phyloP scores from a whole-genome alignment of 2,113 vertebrate species.

The Sciurus niger region DNA sequence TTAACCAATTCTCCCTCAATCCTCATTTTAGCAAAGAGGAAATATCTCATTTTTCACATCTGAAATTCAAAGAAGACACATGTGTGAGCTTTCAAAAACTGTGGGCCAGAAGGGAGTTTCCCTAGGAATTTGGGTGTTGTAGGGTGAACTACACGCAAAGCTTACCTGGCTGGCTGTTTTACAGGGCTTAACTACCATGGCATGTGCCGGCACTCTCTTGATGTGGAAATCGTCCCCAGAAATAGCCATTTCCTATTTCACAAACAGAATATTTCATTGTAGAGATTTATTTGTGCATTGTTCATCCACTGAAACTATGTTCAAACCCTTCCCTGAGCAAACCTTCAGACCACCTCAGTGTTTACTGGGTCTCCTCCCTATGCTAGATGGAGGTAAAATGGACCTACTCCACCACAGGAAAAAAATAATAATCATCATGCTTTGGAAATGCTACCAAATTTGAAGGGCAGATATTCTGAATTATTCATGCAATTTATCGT shows the following conservation, averaged over 20 bases:
- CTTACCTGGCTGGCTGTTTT: conserved; percentile 85
- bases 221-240: conserved; percentile 52
- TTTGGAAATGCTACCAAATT: conserved; percentile 10
- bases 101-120: neutral
- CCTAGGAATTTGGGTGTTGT: neutral
- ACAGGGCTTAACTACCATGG: conserved; percentile 86
- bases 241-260: conserved; percentile 87
- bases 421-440: neutral
- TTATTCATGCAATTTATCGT: conserved; percentile 74
- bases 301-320: neutral
- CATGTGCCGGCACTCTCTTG: conserved; percentile 69
- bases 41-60: neutral
- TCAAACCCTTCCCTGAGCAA: neutral
- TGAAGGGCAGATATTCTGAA: conserved; percentile 69
- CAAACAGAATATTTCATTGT: conserved; percentile 66
- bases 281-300: neutral
- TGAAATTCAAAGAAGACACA: neutral
- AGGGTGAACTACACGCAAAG: neutral
- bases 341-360: neutral
- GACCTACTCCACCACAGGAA: neutral
- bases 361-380: neutral
- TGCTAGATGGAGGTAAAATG: neutral
- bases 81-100: neutral
- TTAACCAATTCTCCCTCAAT: neutral
- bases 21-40: neutral